Evolutionary conservation across 2,888 invertebrate genomes (phyloP).

Genomic region (Lasioglossum calceatum): DNA sequence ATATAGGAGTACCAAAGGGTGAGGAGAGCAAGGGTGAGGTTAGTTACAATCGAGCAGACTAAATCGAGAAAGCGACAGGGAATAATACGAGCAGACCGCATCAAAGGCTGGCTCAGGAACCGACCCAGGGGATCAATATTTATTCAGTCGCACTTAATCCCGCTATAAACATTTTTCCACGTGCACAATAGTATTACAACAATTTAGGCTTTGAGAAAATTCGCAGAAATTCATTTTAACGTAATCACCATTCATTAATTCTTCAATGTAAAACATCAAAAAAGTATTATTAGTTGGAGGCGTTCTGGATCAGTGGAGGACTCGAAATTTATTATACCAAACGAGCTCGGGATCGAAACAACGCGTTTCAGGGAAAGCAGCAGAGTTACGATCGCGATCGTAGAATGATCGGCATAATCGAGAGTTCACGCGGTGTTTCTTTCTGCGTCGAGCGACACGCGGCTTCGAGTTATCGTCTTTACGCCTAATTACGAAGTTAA

Average conservation of each 20-base stretch:
- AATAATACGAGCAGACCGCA: conserved; percentile 37
- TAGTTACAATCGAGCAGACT: background rate
- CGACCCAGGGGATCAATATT: conserved; percentile 51
- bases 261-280: no score
- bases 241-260: background rate
- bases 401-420: conserved; percentile 50
- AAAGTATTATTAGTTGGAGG: no score
- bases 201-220: background rate
- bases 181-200: background rate
- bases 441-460: conserved; percentile 10
- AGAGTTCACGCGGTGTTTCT: conserved; percentile 42
- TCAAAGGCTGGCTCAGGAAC: conserved; percentile 26
- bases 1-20: background rate
- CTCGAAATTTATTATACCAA: conserved; percentile 59
- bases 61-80: conserved; percentile 34
- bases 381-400: conserved; percentile 61
- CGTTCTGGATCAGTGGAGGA: no score
- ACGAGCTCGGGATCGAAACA: conserved; percentile 50
- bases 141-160: conserved; percentile 44
- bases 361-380: conserved; percentile 40
- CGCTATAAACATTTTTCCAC: background rate
- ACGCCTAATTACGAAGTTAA: conserved; percentile 71
- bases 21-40: background rate
- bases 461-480: conserved; percentile 63
- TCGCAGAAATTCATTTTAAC: background rate